Evolutionary conservation across 2,888 invertebrate species (phyloP), one percentile per base, ranked within the genome.

Genomic region (Griposia aprilina): DNA sequence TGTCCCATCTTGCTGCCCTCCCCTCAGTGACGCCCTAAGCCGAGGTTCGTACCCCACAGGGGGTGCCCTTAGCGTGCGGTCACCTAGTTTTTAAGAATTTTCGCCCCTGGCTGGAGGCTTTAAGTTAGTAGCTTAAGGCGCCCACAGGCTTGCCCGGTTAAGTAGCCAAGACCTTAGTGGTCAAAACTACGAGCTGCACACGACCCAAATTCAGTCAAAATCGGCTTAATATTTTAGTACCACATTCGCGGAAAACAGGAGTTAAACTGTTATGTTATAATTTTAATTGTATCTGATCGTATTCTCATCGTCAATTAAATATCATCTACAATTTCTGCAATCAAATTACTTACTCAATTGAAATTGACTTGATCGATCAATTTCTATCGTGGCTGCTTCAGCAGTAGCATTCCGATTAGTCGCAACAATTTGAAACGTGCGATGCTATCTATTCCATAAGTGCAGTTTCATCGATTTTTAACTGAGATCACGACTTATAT

Each of bases 401-500:
- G 69, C 15, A 50, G 70, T 26, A 78, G 55, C 78, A 10, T 20
- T 57, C 8, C n/a, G 15, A 72, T 78, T 23, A 57, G 30, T 71
- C 23, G 15, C 11, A 55, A n/a, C 20, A n/a, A 72, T 78, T 63
- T 50, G 41, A 72, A 78, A 78, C 77, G 77, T 70, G 74, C 20
- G 10, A 59, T 48, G 23, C 10, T 45, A 77, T 36, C 26, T 10
- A 17, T 26, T 26, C 26, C 13, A 15, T 26, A 36, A 69, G 6
- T 7, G 45, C 36, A 63, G 55, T 72, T 20, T 5, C 4, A 65
- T 72, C 41, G 7, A 57, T 72, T 72, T 69, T 75, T 78, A 65
- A 15, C 30, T 17, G 15, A 26, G 41, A 45, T 65, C 78, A 79
- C 78, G 78, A 73, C 20, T 73, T 50, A 59, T 6, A 79, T 79